phyloP scores from a whole-genome alignment of 2,888 invertebrate genomes.

The Patella ulyssiponensis region DNA sequence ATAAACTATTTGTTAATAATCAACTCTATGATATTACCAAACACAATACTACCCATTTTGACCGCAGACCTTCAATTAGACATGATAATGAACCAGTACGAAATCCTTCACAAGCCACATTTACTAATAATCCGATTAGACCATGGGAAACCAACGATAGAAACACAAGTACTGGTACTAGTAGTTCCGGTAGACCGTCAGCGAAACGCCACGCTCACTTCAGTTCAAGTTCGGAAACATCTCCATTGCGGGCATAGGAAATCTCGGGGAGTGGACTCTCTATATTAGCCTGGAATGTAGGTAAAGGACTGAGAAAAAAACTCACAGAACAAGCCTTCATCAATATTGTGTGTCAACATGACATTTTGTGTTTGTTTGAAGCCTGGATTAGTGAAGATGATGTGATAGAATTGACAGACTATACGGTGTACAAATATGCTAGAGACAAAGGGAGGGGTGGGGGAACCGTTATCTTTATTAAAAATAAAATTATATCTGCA shows the following conservation, averaged over 20 bases:
- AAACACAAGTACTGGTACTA: too few relatives aligned
- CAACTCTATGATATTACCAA: neutral
- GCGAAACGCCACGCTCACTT: too few relatives aligned
- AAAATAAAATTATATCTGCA: neutral
- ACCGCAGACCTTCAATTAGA: too few relatives aligned
- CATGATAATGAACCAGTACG: too few relatives aligned
- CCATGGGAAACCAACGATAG: too few relatives aligned
- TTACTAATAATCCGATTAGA: too few relatives aligned
- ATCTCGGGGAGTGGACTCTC: neutral
- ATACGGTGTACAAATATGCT: neutral
- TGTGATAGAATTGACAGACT: neutral
- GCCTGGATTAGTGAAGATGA: neutral
- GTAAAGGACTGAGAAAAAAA: neutral
- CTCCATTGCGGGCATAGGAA: too few relatives aligned
- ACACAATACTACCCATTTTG: neutral
- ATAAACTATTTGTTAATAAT: conserved; percentile 6
- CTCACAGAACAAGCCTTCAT: neutral
- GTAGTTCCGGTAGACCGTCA: too few relatives aligned
- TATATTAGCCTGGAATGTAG: neutral
- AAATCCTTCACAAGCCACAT: too few relatives aligned
- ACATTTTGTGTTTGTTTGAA: neutral
- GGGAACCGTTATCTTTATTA: neutral
- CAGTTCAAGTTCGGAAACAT: too few relatives aligned
- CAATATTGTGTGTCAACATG: neutral
- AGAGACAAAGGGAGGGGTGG: neutral